Evolutionary conservation across 2,888 invertebrate species (phyloP).

Genomic region (Trisateles emortualis): DNA sequence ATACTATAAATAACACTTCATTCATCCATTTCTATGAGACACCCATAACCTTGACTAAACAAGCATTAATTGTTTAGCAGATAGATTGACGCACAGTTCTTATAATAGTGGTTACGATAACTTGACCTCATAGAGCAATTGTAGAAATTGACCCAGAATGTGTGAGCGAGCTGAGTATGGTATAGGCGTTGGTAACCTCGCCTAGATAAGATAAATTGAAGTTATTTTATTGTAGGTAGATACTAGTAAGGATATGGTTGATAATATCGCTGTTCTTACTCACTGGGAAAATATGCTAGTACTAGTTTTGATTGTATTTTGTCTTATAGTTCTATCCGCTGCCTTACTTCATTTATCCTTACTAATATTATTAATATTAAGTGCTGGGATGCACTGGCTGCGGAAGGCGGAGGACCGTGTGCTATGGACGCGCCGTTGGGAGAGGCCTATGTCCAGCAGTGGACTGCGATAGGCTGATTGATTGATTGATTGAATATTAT

Average conservation of each 20-base stretch:
- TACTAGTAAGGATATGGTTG: neutral
- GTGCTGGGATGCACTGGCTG: too few species aligned
- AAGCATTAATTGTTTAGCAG: slow-evolving; percentile 37
- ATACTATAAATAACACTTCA: neutral
- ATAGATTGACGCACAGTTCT: slow-evolving; percentile 37
- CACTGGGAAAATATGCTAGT: neutral
- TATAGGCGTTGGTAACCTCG: slow-evolving; percentile 16
- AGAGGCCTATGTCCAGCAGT: too few species aligned
- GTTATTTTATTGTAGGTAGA: slow-evolving; percentile 10
- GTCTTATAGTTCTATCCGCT: too few species aligned
- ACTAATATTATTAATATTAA: too few species aligned
- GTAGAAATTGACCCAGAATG: slow-evolving; percentile 39
- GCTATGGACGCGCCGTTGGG: too few species aligned
- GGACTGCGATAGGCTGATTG: too few species aligned
- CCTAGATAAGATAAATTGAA: slow-evolving; percentile 18
- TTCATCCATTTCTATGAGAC: slow-evolving; percentile 2
- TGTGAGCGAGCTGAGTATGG: slow-evolving; percentile 6
- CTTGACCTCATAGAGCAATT: slow-evolving; percentile 44
- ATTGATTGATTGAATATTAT: too few species aligned
- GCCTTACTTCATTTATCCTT: too few species aligned
- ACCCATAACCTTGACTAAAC: slow-evolving; percentile 28
- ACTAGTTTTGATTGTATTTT: too few species aligned
- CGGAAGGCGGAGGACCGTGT: too few species aligned
- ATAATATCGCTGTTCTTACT: neutral
- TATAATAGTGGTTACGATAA: slow-evolving; percentile 34